These are phyloP conservation scores for Sylvilagus floridanus DNA, from an alignment of 2,797 vertebrate species.

Conservation along the genomic window DNA sequence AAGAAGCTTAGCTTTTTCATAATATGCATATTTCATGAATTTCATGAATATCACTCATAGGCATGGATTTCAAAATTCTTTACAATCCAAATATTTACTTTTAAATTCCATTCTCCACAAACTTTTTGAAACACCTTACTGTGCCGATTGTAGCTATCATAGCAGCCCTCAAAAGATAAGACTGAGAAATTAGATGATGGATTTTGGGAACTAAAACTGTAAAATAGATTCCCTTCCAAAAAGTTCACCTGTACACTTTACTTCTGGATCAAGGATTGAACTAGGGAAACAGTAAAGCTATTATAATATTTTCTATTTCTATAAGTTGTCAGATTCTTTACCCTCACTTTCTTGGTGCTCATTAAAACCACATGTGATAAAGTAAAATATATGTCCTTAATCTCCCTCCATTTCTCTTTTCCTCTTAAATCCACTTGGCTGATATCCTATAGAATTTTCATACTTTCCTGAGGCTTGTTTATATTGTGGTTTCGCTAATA, in stretches of 20 bases:
- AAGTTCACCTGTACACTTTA: background rate
- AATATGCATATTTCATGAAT: too few species aligned
- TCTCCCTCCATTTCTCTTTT: conserved; percentile 10
- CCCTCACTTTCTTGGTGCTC: background rate
- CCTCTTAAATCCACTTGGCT: conserved; percentile 15
- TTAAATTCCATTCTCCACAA: too few species aligned
- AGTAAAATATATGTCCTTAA: background rate
- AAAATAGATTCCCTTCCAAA: background rate
- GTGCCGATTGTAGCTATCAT: background rate
- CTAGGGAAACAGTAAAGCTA: background rate
- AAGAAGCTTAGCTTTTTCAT: too few species aligned
- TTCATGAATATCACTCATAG: too few species aligned
- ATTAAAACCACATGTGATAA: conserved; percentile 2
- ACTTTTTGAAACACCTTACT: too few species aligned
- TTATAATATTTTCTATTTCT: background rate
- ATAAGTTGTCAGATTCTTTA: background rate
- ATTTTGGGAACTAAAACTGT: background rate
- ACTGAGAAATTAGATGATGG: background rate
- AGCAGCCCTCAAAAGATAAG: background rate
- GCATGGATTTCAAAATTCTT: too few species aligned
- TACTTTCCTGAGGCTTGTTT: conserved; percentile 56
- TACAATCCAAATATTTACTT: too few species aligned
- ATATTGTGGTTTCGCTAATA: conserved; percentile 58
- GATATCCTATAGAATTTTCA: background rate
- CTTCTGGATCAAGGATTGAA: background rate